Base-by-base conservation (phyloP, 2,888 invertebrate species). In the Euzophera pinguis region DNA sequence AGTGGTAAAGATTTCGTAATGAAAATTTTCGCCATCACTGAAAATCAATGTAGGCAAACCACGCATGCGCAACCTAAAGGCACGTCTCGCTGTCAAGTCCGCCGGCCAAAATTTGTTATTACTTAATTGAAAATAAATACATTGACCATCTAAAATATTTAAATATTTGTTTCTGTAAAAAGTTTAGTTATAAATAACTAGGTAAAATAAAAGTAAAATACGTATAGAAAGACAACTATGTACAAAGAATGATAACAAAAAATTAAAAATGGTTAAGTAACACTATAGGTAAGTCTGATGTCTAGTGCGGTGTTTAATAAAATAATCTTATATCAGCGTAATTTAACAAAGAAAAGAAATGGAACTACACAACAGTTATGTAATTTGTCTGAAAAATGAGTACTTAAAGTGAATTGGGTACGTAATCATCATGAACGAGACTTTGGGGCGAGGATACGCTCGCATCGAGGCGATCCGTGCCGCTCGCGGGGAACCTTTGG, bases 381-480 rank as follows among this genome's bases (percentile, higher is more conserved):
- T 22, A 22, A 22, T 2, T 5, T 22, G 22, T 22, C 22, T 22
- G 22, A 22, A 22, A 22, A 22, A 22, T 22, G 5, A 3, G 5
- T 22, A 22, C 5, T 22, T 5, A 22, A 22, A 7, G 22, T 43
- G 42, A 41, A 16, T 14, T 45, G 5, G 32, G 4, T 32, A 45
- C 9, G 9, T 17, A 45, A 50, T 39, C 32, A 50, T 37, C 41
- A 93, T 93, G 93, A 93, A 93, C 71, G 93, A 93, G 71, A 93
- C 93, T 56, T 71, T 93, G 53, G 93, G 93, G 48, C 91, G 93
- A 60, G 93, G 93, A 58, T 93, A 93, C 70, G 92, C 93, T 69
- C 93, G 93, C 71, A 92, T 92, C 29, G 91, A 93, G 67, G 84
- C 85, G 12, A 88, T 89, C 52, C 89, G 92, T 10, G 91, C 91